These are phyloP conservation scores for Xanthia icteritia DNA, from an alignment of 2,888 invertebrate genomes.

Conservation along the genomic window DNA sequence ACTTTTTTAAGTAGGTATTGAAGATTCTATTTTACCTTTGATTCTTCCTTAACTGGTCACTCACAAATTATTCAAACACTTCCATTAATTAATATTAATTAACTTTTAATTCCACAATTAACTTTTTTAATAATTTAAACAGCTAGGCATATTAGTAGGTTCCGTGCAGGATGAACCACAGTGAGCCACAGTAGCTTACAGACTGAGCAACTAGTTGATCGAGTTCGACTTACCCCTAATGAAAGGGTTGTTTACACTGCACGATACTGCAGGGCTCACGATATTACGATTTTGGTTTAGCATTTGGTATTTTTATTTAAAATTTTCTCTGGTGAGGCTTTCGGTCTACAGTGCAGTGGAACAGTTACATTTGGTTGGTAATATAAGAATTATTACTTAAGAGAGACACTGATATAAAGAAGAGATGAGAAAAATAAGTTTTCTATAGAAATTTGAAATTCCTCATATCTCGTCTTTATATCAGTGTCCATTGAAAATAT, in stretches of 20 bases:
- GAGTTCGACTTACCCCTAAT: slow-evolving; percentile 75
- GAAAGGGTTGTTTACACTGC: slow-evolving; percentile 74
- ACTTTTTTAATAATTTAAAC: background rate
- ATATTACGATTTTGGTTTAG: slow-evolving; percentile 19
- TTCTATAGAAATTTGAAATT: too few relatives aligned
- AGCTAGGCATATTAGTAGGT: background rate
- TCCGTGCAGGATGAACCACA: slow-evolving; percentile 48
- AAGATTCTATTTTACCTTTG: slow-evolving; percentile 23
- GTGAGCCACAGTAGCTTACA: slow-evolving; percentile 68
- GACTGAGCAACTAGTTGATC: slow-evolving; percentile 83
- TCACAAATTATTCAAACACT: slow-evolving; percentile 10
- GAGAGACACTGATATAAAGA: too few relatives aligned
- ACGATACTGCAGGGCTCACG: slow-evolving; percentile 61
- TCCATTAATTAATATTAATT: background rate
- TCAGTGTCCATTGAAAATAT: too few relatives aligned
- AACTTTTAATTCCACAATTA: background rate
- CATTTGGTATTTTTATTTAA: background rate
- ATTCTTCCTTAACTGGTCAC: background rate
- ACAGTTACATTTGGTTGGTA: background rate
- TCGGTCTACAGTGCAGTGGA: background rate
- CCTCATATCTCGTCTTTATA: too few relatives aligned
- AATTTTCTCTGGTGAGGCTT: background rate
- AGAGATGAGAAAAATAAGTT: too few relatives aligned
- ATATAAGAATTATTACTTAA: background rate
- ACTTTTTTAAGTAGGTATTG: too few relatives aligned